phyloP scores from a whole-genome alignment of 2,888 invertebrate genomes.

The Drosophila helvetica region DNA sequence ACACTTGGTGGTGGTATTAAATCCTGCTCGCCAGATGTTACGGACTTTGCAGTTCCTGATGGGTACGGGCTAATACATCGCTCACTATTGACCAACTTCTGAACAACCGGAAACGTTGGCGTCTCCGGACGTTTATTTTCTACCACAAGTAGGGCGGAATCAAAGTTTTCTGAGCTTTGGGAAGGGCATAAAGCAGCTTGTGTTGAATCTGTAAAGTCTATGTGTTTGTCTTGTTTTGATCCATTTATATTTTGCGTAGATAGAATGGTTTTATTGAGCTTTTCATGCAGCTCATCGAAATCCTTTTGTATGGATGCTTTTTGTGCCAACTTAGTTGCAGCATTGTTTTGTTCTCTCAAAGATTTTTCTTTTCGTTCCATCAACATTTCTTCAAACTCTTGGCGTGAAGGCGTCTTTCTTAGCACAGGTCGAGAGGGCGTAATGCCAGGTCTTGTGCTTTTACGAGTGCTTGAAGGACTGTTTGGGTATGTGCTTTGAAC shows the following conservation, averaged over 20 bases:
- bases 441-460: conserved; percentile 80
- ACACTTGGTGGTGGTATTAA: conserved; percentile 69
- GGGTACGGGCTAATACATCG: conserved; percentile 84
- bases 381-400: conserved; percentile 83
- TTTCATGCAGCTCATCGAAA: conserved; percentile 62
- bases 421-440: conserved; percentile 70
- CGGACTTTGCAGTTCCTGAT: conserved; percentile 9
- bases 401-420: conserved; percentile 80
- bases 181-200: not conserved
- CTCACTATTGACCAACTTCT: conserved; percentile 88
- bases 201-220: conserved; percentile 51
- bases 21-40: conserved; percentile 12
- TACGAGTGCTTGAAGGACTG: conserved; percentile 91
- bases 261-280: conserved; percentile 43
- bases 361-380: conserved; percentile 80
- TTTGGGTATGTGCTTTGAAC: conserved; percentile 87
- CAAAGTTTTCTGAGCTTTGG: not conserved
- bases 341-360: conserved; percentile 53
- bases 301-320: conserved; percentile 65
- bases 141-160: conserved; percentile 10
- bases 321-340: conserved; percentile 53
- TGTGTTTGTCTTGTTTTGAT: conserved; percentile 20
- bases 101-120: conserved; percentile 95
- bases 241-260: conserved; percentile 6
- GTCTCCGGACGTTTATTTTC: conserved; percentile 89